Evolutionary conservation across 1,140 invertebrate genomes (phyloP), one percentile per base, ranked within the genome.

Genomic region (Zaprionus vittiger): DNA sequence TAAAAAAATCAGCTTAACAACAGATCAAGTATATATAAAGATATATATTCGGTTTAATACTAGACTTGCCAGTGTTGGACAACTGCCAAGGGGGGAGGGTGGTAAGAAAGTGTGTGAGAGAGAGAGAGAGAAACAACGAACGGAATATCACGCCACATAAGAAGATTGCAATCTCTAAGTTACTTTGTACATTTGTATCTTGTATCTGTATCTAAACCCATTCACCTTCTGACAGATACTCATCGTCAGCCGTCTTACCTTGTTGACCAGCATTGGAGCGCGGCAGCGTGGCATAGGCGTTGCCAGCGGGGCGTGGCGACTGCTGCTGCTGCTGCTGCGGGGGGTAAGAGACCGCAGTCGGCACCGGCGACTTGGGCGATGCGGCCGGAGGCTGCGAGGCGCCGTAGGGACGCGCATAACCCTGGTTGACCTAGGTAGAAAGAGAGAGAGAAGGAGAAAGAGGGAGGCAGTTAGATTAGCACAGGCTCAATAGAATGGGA

Each of bases 241-340:
- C 77, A 63, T 87, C 80, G 70, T 91, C 81, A 83, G 81, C 74
- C 47, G 37, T 76, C 91, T 92, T 91, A 92, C 91, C 91, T 92
- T 92, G 91, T 82, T 89, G 89, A 59, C 86, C 86, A 59, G 77
- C 87, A 71, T 91, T 92, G 66, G 77, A 79, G 61, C 91, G 79
- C 15, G 91, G 91, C 84, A 92, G 68, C n/a, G 91, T 92, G 59
- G 91, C 91, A 59, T 92, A 92, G 9, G 90, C 63, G 57, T 91
- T 91, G 73, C 72, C 75, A 49, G 74, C 78, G 26, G 84, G 80
- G n/a, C 84, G 63, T 17, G 86, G 81, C 31, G 83, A 77, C 47
- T 91, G 90, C 64, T 89, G 91, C 62, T 91, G 73, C 54, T 83
- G 73, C 54, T 83, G 79, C 55, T 82, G 77, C 49, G 91, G 87